phyloP scores from a whole-genome alignment of 1,140 invertebrate species.

The Heliconius himera region DNA sequence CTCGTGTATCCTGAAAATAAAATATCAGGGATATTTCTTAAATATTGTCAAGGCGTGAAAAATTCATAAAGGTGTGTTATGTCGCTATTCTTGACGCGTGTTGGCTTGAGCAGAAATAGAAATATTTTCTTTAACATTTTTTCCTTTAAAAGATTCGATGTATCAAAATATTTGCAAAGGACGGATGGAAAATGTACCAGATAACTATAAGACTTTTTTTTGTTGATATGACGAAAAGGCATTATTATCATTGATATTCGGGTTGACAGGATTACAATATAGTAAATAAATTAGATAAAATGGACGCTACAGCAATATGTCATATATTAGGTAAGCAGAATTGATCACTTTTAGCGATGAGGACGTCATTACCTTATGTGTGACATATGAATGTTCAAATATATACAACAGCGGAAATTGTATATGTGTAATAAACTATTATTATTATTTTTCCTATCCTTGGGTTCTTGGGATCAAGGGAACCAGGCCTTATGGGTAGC shows the following conservation, averaged over 20 bases:
- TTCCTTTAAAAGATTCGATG: conserved; percentile 26
- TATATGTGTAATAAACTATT: too few relatives aligned
- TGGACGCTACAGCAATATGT: neutral
- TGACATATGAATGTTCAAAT: too few relatives aligned
- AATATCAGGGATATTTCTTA: neutral
- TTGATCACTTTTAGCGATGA: too few relatives aligned
- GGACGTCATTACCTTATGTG: too few relatives aligned
- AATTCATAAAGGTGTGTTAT: conserved; percentile 33
- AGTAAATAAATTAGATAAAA: neutral
- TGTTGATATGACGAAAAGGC: neutral
- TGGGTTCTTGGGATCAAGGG: too few relatives aligned
- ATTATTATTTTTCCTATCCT: too few relatives aligned
- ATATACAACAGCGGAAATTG: too few relatives aligned
- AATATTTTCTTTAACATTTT: conserved; percentile 35
- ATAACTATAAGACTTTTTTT: neutral
- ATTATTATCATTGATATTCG: neutral
- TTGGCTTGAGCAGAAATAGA: conserved; percentile 33
- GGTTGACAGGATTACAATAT: neutral
- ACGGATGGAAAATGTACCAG: neutral
- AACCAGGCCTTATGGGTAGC: too few relatives aligned
- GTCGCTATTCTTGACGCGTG: conserved; percentile 27
- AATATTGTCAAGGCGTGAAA: conserved; percentile 18
- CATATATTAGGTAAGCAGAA: neutral
- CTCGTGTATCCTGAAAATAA: neutral
- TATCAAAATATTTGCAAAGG: conserved; percentile 39